Conservation (phyloP, 2,888 invertebrate genomes). For the Drosophila quasianomalipes region DNA sequence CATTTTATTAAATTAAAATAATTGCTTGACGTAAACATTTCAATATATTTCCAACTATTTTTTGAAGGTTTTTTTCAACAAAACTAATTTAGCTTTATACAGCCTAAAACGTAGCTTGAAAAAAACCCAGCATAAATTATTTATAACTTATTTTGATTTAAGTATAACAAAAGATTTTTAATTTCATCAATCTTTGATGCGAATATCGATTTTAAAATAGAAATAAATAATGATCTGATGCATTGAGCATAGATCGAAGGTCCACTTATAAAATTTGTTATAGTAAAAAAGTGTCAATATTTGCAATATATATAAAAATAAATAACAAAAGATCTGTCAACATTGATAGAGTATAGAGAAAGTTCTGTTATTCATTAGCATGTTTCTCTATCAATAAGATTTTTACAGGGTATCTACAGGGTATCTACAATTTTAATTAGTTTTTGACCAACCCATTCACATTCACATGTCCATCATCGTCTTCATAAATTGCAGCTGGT, state of each 20-base stretch:
- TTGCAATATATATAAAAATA: not conserved
- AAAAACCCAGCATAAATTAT: conserved; percentile 8
- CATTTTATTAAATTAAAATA: not conserved
- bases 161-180: conserved; percentile 10
- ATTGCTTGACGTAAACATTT: not conserved
- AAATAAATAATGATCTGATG: not conserved
- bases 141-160: conserved; percentile 13
- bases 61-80: not conserved
- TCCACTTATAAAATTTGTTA: no score
- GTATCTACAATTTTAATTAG: not conserved
- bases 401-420: not conserved
- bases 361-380: not conserved
- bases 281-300: not conserved
- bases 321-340: not conserved
- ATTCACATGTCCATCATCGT: conserved; percentile 1
- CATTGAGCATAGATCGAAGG: not conserved
- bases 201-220: not conserved
- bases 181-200: not conserved
- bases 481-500: conserved; percentile 15
- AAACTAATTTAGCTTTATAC: not conserved
- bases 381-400: not conserved
- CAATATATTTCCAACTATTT: not conserved
- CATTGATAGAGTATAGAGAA: not conserved
- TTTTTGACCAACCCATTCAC: not conserved
- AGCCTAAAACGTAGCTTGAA: not conserved